A percentile compares a stretch with the other conserved stretches of the same genome.
These are phyloP conservation scores for Phymatocera aterrima DNA, from an alignment of 2,888 invertebrate species.

Conservation along the genomic window DNA sequence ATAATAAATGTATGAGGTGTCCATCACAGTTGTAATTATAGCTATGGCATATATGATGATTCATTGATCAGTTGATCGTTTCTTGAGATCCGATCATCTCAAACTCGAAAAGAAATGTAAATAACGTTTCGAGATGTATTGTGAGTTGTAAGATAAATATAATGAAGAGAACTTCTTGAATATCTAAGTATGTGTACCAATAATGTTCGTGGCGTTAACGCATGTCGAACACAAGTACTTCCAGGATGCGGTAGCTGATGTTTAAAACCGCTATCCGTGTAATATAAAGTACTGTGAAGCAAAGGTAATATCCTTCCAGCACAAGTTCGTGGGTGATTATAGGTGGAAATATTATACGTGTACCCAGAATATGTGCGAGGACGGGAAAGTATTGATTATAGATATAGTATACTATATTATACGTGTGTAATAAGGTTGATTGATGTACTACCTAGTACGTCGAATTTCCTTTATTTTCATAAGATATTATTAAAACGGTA, in stretches of 20 bases:
- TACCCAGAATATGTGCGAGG: neutral
- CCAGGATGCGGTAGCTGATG: neutral
- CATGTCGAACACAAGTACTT: neutral
- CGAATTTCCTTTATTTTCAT: conserved; percentile 32
- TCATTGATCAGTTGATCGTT: conserved; percentile 21
- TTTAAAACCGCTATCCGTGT: neutral
- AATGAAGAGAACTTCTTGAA: neutral
- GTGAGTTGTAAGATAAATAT: neutral
- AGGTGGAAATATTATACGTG: neutral
- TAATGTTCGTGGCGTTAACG: neutral
- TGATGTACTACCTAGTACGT: conserved; percentile 10
- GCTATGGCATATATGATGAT: conserved; percentile 28
- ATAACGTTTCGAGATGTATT: neutral
- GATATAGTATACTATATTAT: no score
- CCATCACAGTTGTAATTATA: conserved; percentile 28
- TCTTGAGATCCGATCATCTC: neutral
- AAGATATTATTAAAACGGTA: conserved; percentile 27
- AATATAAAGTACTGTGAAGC: neutral
- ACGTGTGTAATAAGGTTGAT: conserved; percentile 12
- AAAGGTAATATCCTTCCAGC: neutral
- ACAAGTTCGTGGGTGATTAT: neutral
- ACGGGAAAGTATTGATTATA: conserved; percentile 9
- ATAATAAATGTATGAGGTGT: neutral
- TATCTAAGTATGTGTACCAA: neutral
- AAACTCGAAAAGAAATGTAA: neutral